A percentile compares a stretch with the other conserved stretches of the same genome.
These are phyloP conservation scores for Drosophila nigromelanica DNA, from an alignment of 1,140 invertebrate genomes.

Conservation along the genomic window DNA sequence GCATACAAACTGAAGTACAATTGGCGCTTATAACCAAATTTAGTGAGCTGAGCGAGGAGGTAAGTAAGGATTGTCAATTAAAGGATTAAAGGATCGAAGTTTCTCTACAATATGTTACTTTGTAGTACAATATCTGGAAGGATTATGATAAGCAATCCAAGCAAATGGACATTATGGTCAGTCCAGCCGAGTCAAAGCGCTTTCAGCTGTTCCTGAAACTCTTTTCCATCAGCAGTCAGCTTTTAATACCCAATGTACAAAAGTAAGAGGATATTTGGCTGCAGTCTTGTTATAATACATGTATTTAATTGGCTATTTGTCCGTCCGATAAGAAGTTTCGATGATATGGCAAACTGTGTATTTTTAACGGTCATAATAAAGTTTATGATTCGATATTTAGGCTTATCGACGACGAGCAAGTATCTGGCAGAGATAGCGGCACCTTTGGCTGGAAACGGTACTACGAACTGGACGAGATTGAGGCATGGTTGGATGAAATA, in stretches of 20 bases:
- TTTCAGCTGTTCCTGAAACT: slow-evolving; percentile 53
- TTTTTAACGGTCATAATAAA: slow-evolving; percentile 39
- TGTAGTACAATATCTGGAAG: slow-evolving; percentile 74
- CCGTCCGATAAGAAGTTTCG: slow-evolving; percentile 30
- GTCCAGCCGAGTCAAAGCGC: slow-evolving; percentile 34
- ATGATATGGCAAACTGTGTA: slow-evolving; percentile 20
- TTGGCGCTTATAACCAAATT: slow-evolving; percentile 47
- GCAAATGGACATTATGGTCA: slow-evolving; percentile 70
- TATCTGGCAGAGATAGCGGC: slow-evolving; percentile 43
- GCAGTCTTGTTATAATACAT: too few species aligned
- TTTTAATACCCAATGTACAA: slow-evolving; percentile 69
- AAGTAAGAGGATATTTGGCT: slow-evolving; percentile 40
- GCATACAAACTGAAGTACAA: slow-evolving; percentile 52
- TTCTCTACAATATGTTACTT: background rate
- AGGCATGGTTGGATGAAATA: slow-evolving; percentile 84
- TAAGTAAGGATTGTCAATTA: slow-evolving; percentile 1
- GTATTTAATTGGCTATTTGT: background rate
- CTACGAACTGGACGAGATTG: slow-evolving; percentile 84
- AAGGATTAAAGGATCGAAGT: background rate
- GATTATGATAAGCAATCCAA: slow-evolving; percentile 57
- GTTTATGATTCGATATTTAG: slow-evolving; percentile 47
- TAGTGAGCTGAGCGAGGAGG: slow-evolving; percentile 48
- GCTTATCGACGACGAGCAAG: slow-evolving; percentile 72
- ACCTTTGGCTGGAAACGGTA: slow-evolving; percentile 84
- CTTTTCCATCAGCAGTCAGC: slow-evolving; percentile 47